These are phyloP conservation scores for Heliconius hermathena DNA, from an alignment of 1,140 invertebrate species.

Conservation along the genomic window DNA sequence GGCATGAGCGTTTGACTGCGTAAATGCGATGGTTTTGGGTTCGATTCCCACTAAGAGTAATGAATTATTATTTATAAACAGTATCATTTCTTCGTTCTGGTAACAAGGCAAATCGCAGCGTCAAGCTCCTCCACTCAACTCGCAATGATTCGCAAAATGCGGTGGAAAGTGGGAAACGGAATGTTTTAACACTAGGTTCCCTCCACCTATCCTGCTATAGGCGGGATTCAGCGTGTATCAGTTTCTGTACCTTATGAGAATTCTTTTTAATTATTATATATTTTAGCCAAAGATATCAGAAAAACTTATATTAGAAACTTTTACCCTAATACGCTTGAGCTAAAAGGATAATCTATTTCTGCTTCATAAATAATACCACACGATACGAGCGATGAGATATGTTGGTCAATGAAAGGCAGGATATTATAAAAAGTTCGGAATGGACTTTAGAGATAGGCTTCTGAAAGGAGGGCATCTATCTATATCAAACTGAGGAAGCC, in stretches of 20 bases:
- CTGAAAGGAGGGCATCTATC: constrained; percentile 60
- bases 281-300: constrained; percentile 6
- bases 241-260: neutral
- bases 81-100: no score
- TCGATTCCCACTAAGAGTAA: no score
- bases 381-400: constrained; percentile 55
- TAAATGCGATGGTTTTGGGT: no score
- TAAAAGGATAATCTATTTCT: constrained; percentile 54
- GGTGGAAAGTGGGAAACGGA: no score
- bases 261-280: neutral
- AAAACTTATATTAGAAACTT: constrained; percentile 8
- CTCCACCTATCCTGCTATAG: no score
- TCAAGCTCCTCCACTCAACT: no score
- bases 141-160: no score
- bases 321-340: constrained; percentile 41
- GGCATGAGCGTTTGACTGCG: no score
- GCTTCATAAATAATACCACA: constrained; percentile 59
- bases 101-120: no score
- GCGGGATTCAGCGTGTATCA: no score
- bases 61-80: no score
- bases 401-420: constrained; percentile 49
- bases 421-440: constrained; percentile 65
- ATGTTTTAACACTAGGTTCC: no score
- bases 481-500: constrained; percentile 63
- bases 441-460: constrained; percentile 60